These are phyloP conservation scores for Microtus richardsoni DNA, from an alignment of 2,113 vertebrate species.

Conservation along the genomic window DNA sequence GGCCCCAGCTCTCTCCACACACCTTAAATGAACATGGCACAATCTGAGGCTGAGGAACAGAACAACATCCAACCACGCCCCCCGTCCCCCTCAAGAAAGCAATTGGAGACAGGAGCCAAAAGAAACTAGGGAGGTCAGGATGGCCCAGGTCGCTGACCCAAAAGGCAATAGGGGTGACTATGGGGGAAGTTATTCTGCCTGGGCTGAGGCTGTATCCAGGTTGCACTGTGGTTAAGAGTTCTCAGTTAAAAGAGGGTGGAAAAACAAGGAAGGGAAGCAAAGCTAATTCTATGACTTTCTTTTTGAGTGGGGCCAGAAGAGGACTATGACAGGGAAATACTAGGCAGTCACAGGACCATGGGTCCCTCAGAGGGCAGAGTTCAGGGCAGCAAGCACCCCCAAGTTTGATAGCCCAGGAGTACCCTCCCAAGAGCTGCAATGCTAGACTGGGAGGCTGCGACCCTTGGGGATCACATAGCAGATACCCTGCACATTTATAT, in stretches of 20 bases:
- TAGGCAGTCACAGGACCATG: fast-evolving
- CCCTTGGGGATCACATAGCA: background rate
- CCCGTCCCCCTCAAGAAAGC: no score
- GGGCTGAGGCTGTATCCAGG: background rate
- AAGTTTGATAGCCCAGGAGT: background rate
- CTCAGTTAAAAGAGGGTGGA: background rate
- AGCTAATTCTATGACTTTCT: background rate
- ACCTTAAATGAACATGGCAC: background rate
- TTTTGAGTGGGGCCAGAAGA: background rate
- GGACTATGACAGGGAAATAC: fast-evolving
- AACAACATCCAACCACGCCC: background rate
- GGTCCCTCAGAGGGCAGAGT: background rate
- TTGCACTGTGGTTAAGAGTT: background rate
- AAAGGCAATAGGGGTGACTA: fast-evolving
- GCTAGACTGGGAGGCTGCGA: background rate
- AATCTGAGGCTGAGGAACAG: no score
- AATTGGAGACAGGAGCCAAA: background rate
- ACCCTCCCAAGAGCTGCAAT: background rate
- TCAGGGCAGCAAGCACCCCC: fast-evolving
- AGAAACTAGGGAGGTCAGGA: background rate
- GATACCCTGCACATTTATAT: background rate
- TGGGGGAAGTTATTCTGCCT: background rate
- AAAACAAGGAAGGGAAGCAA: background rate
- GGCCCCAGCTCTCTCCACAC: background rate
- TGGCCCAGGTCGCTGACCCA: background rate